A percentile compares a stretch with the other conserved stretches of the same genome.
These are phyloP conservation scores for Parazoanthus atlanticus DNA, from an alignment of 92 coral and sea anemone genomes.

Conservation along the genomic window DNA sequence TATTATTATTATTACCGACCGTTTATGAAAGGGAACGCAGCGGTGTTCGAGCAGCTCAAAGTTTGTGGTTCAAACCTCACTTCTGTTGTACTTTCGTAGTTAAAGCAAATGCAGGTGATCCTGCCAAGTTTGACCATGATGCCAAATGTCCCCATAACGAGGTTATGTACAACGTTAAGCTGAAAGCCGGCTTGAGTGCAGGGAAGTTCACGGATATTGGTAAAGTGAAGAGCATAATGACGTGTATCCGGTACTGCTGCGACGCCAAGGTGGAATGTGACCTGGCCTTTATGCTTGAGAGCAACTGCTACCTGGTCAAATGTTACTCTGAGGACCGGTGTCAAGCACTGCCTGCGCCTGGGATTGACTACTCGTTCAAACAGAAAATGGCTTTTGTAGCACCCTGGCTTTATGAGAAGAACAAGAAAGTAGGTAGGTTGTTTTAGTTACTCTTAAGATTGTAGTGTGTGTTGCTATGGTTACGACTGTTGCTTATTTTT, in stretches of 20 bases:
- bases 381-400: constrained; percentile 99
- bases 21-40: too few species aligned
- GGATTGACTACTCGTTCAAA: constrained; percentile 67
- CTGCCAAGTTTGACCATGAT: constrained; percentile 82
- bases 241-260: constrained; percentile 88
- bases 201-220: constrained; percentile 98
- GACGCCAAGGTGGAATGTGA: constrained; percentile 91
- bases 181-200: constrained; percentile 90
- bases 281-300: constrained; percentile 91
- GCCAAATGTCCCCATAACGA: constrained; percentile 99
- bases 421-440: constrained; percentile 88
- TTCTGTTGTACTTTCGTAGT: constrained; percentile 41
- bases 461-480: background rate
- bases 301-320: constrained; percentile 93
- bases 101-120: constrained; percentile 67
- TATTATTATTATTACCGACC: too few species aligned
- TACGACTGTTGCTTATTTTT: background rate
- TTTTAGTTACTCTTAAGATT: too few species aligned
- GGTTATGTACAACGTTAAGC: constrained; percentile 96
- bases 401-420: constrained; percentile 94
- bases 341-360: constrained; percentile 93
- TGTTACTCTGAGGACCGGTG: constrained; percentile 97
- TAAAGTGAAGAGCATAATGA: constrained; percentile 66
- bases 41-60: too few species aligned
- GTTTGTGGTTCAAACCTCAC: too few species aligned